Evolutionary conservation across 2,888 invertebrate genomes (phyloP).

Genomic region (Hesperia comma): DNA sequence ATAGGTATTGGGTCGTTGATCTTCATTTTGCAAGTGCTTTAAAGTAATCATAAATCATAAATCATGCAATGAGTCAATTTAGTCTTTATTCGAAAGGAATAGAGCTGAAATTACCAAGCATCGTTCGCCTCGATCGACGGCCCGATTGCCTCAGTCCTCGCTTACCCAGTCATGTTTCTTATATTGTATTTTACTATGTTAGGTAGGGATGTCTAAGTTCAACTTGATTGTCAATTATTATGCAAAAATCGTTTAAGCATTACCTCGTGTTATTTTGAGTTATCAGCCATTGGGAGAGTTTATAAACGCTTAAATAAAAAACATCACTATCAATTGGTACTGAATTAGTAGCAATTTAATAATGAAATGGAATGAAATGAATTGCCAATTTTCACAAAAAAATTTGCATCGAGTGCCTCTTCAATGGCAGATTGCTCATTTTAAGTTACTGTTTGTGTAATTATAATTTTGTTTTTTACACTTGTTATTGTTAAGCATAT

Average conservation of each 20-base stretch:
- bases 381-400: too few species aligned
- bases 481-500: constrained; percentile 12
- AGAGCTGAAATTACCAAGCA: neutral
- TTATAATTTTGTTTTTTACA: constrained; percentile 14
- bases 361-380: too few species aligned
- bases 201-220: constrained; percentile 5
- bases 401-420: neutral
- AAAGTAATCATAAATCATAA: neutral
- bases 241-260: neutral
- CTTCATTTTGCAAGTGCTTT: constrained; percentile 2
- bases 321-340: too few species aligned
- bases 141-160: constrained; percentile 6
- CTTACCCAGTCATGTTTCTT: constrained; percentile 26
- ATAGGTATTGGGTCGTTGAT: constrained; percentile 20
- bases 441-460: constrained; percentile 6
- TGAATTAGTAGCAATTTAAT: too few species aligned
- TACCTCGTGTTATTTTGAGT: neutral
- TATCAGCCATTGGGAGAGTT: neutral
- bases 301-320: too few species aligned
- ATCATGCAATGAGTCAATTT: neutral
- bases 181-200: constrained; percentile 15
- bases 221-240: neutral
- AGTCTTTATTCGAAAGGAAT: neutral
- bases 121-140: neutral
- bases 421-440: neutral